Base-by-base conservation (phyloP, 2,888 invertebrate species). In the Synanthedon formicaeformis region DNA sequence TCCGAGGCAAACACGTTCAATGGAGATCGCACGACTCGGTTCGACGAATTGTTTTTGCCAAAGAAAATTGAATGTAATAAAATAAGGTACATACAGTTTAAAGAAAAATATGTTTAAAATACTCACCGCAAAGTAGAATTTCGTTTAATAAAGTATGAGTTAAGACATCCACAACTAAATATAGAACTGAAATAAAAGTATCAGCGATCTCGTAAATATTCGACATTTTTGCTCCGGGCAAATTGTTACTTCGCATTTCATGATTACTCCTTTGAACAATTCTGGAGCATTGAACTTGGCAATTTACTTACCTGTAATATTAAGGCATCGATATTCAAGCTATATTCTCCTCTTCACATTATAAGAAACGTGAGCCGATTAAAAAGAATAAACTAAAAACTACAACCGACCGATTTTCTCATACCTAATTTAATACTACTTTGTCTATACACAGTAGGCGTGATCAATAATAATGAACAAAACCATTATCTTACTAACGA, bases 211-310 rank as follows among this genome's bases (percentile, higher is more conserved):
- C 72, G 74, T 81, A 78, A 81, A 81, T 71, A 80, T 78, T 79
- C 76, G 74, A 73, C 75, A 78, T 78, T 76, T 78, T 75, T 70
- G 75, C 78, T 66, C 66, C 69, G 59, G 67, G 73, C 75, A 61
- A 71, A 65, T 75, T 66, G 76, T 79, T 79, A 73, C 78, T 78
- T 78, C 74, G 74, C 75, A 72, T 77, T 79, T 78, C 65, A 71
- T 73, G 72, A 79, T 76, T 73, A 72, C 75, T 71, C 60, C 62
- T 71, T 69, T 70, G 66, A 75, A 69, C 73, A 68, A 75, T 71
- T 73, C 65, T 70, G 63, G 81, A 75, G 72, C 78, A 71, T 77
- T 83, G 82, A 83, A 82, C 82, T 78, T 77, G 64, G 60, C 59
- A 60, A 65, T 70, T 73, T 65, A 61, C 64, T 51, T 16, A 18